Conservation (phyloP, 2,888 invertebrate species). For the Sesia apiformis region DNA sequence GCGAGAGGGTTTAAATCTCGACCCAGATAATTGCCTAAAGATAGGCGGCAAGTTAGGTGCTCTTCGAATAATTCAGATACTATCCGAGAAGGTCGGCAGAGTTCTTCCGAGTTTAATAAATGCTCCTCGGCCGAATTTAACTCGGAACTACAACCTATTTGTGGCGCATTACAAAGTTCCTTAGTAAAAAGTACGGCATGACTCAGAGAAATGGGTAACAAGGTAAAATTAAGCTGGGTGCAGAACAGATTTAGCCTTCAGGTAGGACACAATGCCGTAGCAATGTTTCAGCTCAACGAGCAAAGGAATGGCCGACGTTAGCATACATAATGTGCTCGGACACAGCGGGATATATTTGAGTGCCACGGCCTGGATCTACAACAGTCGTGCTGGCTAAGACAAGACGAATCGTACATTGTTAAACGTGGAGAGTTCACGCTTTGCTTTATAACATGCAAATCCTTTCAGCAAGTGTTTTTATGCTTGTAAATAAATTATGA, state of each 20-base stretch:
- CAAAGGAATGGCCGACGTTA: conserved; percentile 35
- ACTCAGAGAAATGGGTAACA: neutral
- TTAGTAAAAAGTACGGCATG: neutral
- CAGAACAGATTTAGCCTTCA: conserved; percentile 11
- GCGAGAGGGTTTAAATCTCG: conserved; percentile 18
- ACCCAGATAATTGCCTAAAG: conserved; percentile 24
- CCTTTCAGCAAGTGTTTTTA: too few species aligned
- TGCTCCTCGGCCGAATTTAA: conserved; percentile 8
- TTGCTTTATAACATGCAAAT: neutral
- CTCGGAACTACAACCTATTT: neutral
- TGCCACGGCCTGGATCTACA: conserved; percentile 22
- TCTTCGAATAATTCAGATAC: conserved; percentile 22
- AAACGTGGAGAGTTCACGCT: neutral
- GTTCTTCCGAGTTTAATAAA: conserved; percentile 18
- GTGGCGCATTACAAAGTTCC: neutral
- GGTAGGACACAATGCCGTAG: conserved; percentile 12
- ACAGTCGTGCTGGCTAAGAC: conserved; percentile 13
- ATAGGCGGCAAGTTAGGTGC: conserved; percentile 21
- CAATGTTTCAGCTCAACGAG: conserved; percentile 7
- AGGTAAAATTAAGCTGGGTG: conserved; percentile 1
- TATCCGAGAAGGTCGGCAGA: conserved; percentile 10
- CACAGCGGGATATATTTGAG: conserved; percentile 58
- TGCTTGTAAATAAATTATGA: too few species aligned
- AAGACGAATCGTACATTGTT: conserved; percentile 13
- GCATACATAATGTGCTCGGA: conserved; percentile 54